phyloP scores from a whole-genome alignment of 2,113 vertebrate genomes.

The Bos indicus region DNA sequence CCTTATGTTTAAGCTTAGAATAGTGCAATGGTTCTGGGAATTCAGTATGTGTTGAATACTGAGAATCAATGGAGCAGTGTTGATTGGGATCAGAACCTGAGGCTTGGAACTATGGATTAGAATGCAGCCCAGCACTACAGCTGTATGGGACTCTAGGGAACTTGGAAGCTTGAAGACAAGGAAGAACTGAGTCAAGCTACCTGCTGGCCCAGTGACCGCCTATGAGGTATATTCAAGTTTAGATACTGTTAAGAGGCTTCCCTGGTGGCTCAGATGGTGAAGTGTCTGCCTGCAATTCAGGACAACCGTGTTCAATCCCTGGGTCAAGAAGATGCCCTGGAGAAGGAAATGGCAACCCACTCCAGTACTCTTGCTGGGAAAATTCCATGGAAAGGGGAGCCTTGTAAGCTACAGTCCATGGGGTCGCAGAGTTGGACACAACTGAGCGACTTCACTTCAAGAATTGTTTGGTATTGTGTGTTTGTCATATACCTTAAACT shows the following conservation, averaged over 20 bases:
- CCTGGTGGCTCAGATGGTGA: background rate
- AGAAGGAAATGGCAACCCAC: background rate
- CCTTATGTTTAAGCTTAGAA: background rate
- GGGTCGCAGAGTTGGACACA: background rate
- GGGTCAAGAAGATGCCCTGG: background rate
- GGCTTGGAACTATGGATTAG: background rate
- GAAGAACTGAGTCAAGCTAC: background rate
- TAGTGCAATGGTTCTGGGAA: background rate
- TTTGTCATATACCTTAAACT: background rate
- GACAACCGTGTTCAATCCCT: fast-evolving
- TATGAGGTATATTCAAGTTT: background rate
- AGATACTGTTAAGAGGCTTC: background rate
- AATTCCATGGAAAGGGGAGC: background rate
- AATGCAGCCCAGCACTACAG: background rate
- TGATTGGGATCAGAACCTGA: background rate
- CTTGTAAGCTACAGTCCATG: background rate
- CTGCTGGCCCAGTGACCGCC: background rate
- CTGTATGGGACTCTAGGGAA: fast-evolving
- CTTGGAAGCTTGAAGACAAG: background rate
- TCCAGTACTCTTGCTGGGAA: background rate
- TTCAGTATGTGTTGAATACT: background rate
- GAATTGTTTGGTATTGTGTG: background rate
- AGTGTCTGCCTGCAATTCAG: background rate
- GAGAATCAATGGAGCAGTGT: background rate
- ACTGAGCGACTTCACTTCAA: background rate